Evolutionary conservation across 2,797 vertebrate species (phyloP).

Genomic region (Gadopsis marmoratus): DNA sequence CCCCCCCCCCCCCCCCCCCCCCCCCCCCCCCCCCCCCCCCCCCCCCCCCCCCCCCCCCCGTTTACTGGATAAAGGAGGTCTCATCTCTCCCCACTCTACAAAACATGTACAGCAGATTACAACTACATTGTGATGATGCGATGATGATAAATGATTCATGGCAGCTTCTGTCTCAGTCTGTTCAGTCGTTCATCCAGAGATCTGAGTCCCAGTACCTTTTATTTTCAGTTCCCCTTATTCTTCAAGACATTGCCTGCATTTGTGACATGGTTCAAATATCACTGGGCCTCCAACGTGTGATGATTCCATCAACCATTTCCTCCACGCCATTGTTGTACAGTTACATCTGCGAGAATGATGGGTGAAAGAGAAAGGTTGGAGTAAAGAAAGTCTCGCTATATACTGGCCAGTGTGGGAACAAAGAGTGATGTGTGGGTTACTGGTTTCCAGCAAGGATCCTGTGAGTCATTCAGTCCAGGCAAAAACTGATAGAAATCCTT

Average conservation of each 20-base stretch:
- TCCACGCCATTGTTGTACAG: constrained; percentile 60
- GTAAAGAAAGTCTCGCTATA: constrained; percentile 71
- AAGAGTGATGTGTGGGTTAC: constrained; percentile 75
- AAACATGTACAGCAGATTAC: constrained; percentile 88
- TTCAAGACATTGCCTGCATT: constrained; percentile 59
- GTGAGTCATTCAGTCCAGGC: constrained; percentile 72
- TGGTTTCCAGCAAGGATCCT: constrained; percentile 77
- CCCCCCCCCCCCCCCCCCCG: neutral
- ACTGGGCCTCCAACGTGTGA: constrained; percentile 49
- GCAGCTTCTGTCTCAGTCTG: constrained; percentile 75
- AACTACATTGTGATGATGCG: constrained; percentile 80
- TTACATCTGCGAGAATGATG: constrained; percentile 67
- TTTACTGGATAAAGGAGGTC: constrained; percentile 71
- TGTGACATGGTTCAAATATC: constrained; percentile 69
- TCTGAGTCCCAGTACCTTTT: constrained; percentile 45
- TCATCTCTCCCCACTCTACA: constrained; percentile 70
- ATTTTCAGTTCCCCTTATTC: constrained; percentile 59
- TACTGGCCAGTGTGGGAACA: constrained; percentile 80
- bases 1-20: no score
- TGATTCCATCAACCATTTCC: constrained; percentile 54
- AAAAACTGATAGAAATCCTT: constrained; percentile 72
- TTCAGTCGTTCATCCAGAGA: constrained; percentile 71
- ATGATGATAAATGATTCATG: constrained; percentile 79
- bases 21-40: no score
- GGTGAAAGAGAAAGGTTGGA: constrained; percentile 69